These are phyloP conservation scores for Dryobota labecula DNA, from an alignment of 2,888 invertebrate species.

Conservation along the genomic window DNA sequence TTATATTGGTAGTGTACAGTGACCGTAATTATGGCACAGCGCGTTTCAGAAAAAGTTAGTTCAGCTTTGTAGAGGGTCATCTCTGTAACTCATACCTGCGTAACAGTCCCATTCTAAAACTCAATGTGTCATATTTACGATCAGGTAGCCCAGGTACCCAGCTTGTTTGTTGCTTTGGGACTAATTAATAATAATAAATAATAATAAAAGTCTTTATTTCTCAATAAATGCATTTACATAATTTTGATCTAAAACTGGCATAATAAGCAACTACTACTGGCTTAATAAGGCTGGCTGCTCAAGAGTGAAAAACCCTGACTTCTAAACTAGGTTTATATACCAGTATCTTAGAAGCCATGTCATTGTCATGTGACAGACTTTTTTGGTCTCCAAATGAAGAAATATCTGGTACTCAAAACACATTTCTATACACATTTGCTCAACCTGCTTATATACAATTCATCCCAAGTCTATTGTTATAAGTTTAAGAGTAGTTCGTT, in stretches of 20 bases:
- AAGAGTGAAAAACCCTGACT: too few species aligned
- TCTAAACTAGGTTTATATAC: too few species aligned
- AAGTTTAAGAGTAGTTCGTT: background rate
- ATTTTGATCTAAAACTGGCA: too few species aligned
- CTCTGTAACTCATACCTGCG: background rate
- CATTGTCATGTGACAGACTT: background rate
- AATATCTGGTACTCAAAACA: background rate
- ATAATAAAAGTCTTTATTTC: too few species aligned
- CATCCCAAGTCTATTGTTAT: background rate
- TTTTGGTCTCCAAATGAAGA: background rate
- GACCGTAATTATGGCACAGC: too few species aligned
- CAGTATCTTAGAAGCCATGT: too few species aligned
- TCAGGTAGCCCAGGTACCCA: background rate
- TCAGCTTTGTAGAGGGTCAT: background rate
- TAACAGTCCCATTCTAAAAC: background rate
- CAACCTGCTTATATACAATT: background rate
- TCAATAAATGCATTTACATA: too few species aligned
- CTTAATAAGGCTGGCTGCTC: too few species aligned
- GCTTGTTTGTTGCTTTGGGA: background rate
- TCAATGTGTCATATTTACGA: background rate
- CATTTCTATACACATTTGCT: background rate
- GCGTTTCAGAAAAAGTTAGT: background rate
- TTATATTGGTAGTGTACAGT: background rate
- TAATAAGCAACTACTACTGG: too few species aligned
- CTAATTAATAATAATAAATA: too few species aligned